Base-by-base conservation (phyloP, 2,797 vertebrate genomes). In the Ammospiza maritima region DNA sequence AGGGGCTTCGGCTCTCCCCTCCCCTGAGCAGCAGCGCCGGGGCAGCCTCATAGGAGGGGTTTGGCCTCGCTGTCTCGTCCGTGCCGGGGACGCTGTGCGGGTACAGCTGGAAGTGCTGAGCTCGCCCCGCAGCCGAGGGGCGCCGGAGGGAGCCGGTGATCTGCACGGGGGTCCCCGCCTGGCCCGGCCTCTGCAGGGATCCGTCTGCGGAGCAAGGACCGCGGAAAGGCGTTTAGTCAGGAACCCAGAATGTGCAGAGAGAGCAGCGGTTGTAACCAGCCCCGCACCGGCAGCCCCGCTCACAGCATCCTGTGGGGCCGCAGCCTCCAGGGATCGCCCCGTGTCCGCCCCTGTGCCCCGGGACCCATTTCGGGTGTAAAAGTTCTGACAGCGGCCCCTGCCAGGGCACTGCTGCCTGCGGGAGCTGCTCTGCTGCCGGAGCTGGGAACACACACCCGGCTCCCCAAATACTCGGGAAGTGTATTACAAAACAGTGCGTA, bases 1-100 rank as follows among this genome's bases (percentile, higher is more conserved):
- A 98, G 95, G 98, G 98, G 40, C 92, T 96, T 94, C 97, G 97
- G 90, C 97, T 95, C 72, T 98, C 98, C 76, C 97, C 97, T 71
- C 96, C 98, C 97, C 98, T 98, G 81, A 95, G 94, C 79, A 93
- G 78, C 2, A 96, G 91, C 5, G 94, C 94, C 14, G 97, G 95
- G 8, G 97, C 90, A 22, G 93, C 76, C 14, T 98, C 98, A 5
- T 97, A 95, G 9, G 97, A 82, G 64, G 98, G 65, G 72, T 80
- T 91, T 13, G 96, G 96, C 92, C 98, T 98, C 66, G 96, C 88
- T 64, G 97, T 92, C 72, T 99, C 98, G 6, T 97, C 96, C 20
- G 0, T 1, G 84, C 32, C 11, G 2, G 98, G 83, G 13, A 97
- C 88, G 5, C 97, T 93, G 70, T 98, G 98, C 81, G 98, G 98